Evolutionary conservation across 2,113 vertebrate genomes (phyloP).

Genomic region (Cercopithecus mona): DNA sequence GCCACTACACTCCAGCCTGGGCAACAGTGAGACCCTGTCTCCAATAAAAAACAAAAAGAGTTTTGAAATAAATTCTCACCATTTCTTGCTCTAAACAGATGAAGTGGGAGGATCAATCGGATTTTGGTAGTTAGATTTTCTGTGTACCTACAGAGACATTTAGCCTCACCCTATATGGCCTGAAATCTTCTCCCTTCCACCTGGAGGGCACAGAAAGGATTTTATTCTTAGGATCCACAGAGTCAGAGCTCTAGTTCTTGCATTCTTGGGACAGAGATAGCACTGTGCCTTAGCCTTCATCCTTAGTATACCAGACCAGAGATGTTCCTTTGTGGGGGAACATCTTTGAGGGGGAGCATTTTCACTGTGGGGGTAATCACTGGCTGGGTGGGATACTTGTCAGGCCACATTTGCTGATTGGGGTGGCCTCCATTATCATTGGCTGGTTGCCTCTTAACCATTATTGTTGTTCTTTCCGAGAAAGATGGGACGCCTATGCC

Average conservation of each 20-base stretch:
- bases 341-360: neutral
- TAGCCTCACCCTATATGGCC: neutral
- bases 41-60: too few species aligned
- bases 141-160: neutral
- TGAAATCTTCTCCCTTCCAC: slow-evolving; percentile 23
- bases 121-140: neutral
- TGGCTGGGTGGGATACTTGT: neutral
- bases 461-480: slow-evolving; percentile 71
- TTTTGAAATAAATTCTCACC: neutral
- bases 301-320: neutral
- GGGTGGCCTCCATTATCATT: slow-evolving; percentile 37
- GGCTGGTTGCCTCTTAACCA: slow-evolving; percentile 32
- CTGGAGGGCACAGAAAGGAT: slow-evolving; percentile 19
- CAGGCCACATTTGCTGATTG: neutral
- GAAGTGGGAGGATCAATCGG: neutral
- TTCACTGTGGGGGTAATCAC: neutral
- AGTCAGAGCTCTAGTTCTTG: slow-evolving; percentile 5
- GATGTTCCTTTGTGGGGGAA: neutral
- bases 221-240: slow-evolving; percentile 20
- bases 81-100: neutral
- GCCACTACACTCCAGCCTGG: too few species aligned
- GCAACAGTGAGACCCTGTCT: too few species aligned
- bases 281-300: slow-evolving; percentile 39
- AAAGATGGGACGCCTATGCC: slow-evolving; percentile 87
- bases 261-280: neutral